Conservation (phyloP, 2,113 vertebrate genomes). For the Gymnocephalus cernua region DNA sequence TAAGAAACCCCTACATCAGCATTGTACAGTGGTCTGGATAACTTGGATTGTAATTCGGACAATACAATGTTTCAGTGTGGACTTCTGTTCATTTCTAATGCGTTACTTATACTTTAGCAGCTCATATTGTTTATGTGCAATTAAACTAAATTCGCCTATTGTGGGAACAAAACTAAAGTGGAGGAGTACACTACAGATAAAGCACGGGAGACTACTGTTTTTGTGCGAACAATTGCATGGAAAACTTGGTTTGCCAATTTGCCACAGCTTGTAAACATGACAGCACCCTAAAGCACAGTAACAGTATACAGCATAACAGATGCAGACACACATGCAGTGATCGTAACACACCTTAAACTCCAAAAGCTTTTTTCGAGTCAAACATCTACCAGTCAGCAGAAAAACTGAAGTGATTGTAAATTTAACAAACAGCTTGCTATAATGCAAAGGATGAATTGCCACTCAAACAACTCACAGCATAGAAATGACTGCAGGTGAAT, state of each 20-base stretch:
- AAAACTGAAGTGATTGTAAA: neutral
- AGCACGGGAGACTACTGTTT: neutral
- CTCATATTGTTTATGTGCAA: neutral
- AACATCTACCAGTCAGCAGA: slow-evolving; percentile 11
- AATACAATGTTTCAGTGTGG: neutral
- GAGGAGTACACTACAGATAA: neutral
- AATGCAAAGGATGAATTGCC: neutral
- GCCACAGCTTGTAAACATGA: slow-evolving; percentile 15
- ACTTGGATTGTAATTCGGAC: neutral
- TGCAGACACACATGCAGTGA: slow-evolving; percentile 2
- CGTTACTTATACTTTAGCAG: neutral
- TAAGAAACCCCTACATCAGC: slow-evolving; percentile 14
- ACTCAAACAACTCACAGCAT: slow-evolving; percentile 1
- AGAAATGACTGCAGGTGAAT: neutral
- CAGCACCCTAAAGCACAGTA: slow-evolving; percentile 14
- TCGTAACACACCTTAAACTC: neutral
- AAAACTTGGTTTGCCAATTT: slow-evolving; percentile 13
- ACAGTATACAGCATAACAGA: neutral
- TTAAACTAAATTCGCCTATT: neutral
- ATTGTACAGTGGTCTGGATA: neutral
- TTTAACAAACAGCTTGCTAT: neutral
- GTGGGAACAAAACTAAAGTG: neutral
- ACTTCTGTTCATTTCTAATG: neutral
- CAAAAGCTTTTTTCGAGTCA: neutral
- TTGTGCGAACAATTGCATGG: neutral